Evolutionary conservation across 2,113 vertebrate genomes (phyloP), one percentile per base, ranked within the genome.

Genomic region (Cichladusa arquata): DNA sequence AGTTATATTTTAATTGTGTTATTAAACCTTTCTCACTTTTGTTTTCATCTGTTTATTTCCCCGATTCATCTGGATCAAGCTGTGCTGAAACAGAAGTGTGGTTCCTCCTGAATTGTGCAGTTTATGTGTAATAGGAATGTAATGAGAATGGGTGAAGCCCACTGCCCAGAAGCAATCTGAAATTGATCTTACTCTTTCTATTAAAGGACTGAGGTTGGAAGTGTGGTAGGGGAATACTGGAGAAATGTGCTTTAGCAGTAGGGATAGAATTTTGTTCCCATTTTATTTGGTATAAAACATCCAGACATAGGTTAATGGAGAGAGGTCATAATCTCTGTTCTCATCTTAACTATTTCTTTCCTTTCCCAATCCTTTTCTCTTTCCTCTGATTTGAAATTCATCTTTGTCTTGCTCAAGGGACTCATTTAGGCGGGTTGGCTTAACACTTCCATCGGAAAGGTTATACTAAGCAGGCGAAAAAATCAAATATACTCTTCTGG

Each of bases 1-100:
- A 90, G 76, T 81, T 88, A 86, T 77, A 83, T 95, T 94, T 95
- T 94, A 96, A 94, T 96, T 90, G 82, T 81, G 57, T 84, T 93
- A 74, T 86, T 96, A 93, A 92, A 86, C 31, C 28, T 62, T 74
- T 70, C 71, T 83, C 34, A 19, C 36, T 95, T 92, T 34, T 66
- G 19, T 47, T 90, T 95, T 93, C 57, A 19, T 66, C 76, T 88
- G 56, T 88, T 95, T 92, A 78, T 78, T 33, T 94, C 81, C 53
- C n/a, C 18, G 2, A 94, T 88, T 81, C 77, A 65, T 88, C 92
- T 95, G 82, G 69, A 92, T 86, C 40, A 81, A 67, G 73, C 76
- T 90, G 69, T 84, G 80, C 69, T 86, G 72, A 47, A 84, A 61
- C 25, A 60, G 23, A 22, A 71, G 34, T 42, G 28, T 48, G 50